These are phyloP conservation scores for Drosophila malerkotliana DNA, from an alignment of 1,140 invertebrate species.

Conservation along the genomic window DNA sequence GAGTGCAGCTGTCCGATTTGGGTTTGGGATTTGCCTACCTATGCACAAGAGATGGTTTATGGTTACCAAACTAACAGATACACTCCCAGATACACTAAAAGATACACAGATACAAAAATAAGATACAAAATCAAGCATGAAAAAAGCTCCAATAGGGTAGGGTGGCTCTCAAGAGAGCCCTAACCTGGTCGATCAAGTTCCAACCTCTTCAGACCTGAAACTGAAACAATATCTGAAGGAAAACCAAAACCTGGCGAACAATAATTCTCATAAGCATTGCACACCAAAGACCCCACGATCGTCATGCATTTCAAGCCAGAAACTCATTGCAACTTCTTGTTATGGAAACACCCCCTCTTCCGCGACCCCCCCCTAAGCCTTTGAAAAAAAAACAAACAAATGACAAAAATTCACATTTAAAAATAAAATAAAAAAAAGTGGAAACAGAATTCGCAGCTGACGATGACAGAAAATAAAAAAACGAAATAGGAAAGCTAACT, in stretches of 20 bases:
- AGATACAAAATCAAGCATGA: slow-evolving; percentile 30
- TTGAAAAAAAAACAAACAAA: neutral
- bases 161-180: neutral
- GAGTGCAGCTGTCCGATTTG: slow-evolving; percentile 60
- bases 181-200: too few species aligned
- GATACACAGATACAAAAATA: slow-evolving; percentile 20
- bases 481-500: too few species aligned
- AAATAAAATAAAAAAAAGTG: too few species aligned
- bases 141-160: slow-evolving; percentile 41
- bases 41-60: slow-evolving; percentile 66
- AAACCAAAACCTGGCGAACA: neutral
- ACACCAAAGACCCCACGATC: neutral
- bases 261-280: slow-evolving; percentile 26
- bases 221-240: slow-evolving; percentile 55
- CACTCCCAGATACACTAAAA: slow-evolving; percentile 1
- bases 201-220: neutral
- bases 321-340: slow-evolving; percentile 19
- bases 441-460: too few species aligned
- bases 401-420: slow-evolving; percentile 16
- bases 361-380: too few species aligned
- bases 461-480: too few species aligned
- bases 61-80: slow-evolving; percentile 46
- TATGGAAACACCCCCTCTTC: slow-evolving; percentile 8
- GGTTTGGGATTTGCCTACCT: slow-evolving; percentile 70
- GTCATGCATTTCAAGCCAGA: slow-evolving; percentile 10